Evolutionary conservation across 2,888 invertebrate genomes (phyloP), one percentile per base, ranked within the genome.

Genomic region (Orthosia gothica): DNA sequence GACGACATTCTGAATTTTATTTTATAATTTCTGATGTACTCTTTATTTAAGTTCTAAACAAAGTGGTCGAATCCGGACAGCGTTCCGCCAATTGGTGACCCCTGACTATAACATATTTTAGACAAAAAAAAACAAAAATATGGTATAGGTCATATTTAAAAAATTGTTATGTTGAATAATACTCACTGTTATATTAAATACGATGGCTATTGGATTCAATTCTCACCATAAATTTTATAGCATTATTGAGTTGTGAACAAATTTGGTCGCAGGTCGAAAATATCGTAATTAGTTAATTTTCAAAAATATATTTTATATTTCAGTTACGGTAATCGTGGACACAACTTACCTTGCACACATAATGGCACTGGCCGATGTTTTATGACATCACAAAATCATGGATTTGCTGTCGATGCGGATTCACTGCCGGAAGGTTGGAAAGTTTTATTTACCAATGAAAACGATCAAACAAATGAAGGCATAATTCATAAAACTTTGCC

Each of bases 351-450:
- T 0, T 99, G 99, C 88, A 97, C 98, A 15, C 99, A 99, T 93
- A 97, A 97, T 75, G 98, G 97, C 20, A 99, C 99, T 0, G 97
- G 97, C 13, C 97, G 99, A 55, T 99, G 99, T 93, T 99, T 98
- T 94, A 99, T 99, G 98, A 99, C 99, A 0, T 99, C 99, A 0
- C 99, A 99, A 95, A 99, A 99, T 95, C 99, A 99, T 91, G 99
- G 99, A 13, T 99, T 98, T 94, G 99, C 99, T 13, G 99, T 99
- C 1, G 98, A 99, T 89, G 95, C 97, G 0, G 90, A 97, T 1
- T 97, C 97, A 3, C 92, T 99, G 75, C 98, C 99, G 0, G 88
- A 93, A 4, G 97, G 97, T 76, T 99, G 99, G 99, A 97, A 98
- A 86, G 96, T 98, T 5, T 97, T 99, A 3, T 99, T 99, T 91